Evolutionary conservation across 1,140 invertebrate species (phyloP).

Genomic region (Rhagoletis zephyria): DNA sequence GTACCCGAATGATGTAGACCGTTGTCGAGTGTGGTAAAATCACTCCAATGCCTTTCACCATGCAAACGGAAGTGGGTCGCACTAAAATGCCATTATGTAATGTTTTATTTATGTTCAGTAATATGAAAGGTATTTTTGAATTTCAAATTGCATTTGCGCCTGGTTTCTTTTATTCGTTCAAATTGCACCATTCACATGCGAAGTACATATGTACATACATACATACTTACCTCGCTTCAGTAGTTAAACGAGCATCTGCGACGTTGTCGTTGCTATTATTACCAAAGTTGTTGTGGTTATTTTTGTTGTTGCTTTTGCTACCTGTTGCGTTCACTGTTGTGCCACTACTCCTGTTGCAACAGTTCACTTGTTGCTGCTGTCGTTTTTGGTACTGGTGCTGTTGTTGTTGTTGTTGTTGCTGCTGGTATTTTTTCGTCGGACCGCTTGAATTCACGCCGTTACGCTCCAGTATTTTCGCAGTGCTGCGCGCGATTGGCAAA

Average conservation of each 20-base stretch:
- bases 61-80: constrained; percentile 38
- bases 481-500: constrained; percentile 55
- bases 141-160: constrained; percentile 27
- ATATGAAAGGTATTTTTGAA: constrained; percentile 22
- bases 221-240: constrained; percentile 43
- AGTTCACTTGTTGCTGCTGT: constrained; percentile 37
- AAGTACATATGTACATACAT: background rate
- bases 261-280: constrained; percentile 35
- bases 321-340: constrained; percentile 42
- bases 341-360: constrained; percentile 50
- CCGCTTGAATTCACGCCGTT: constrained; percentile 51
- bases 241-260: constrained; percentile 28
- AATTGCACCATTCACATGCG: constrained; percentile 1
- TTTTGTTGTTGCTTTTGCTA: background rate
- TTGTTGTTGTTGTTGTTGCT: constrained; percentile 9
- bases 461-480: constrained; percentile 56
- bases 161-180: constrained; percentile 5
- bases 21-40: background rate
- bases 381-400: background rate
- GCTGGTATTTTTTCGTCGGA: constrained; percentile 18
- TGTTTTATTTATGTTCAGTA: background rate
- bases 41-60: constrained; percentile 16
- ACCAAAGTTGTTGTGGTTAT: background rate
- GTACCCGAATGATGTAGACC: background rate
- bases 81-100: constrained; percentile 44